Conservation (phyloP, 2,113 vertebrate species). For the Calypte anna region DNA sequence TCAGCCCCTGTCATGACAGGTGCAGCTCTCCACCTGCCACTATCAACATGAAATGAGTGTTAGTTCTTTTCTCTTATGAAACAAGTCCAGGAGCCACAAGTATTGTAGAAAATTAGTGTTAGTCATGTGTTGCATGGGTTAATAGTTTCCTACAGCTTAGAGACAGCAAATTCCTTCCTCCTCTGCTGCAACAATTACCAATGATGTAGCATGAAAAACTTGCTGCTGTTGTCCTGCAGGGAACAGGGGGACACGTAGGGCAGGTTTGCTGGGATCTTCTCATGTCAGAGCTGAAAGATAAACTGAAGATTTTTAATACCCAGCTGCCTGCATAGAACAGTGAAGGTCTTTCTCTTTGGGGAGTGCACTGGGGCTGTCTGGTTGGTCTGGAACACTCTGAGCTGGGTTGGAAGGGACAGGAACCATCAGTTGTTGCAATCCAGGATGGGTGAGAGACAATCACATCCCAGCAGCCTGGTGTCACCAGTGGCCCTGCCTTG, state of each 20-base stretch:
- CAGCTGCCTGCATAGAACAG: not conserved
- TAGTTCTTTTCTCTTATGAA: not conserved
- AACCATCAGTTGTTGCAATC: no score
- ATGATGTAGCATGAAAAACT: not conserved
- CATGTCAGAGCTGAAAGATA: not conserved
- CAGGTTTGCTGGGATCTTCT: not conserved
- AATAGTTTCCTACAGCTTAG: not conserved
- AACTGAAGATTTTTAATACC: not conserved
- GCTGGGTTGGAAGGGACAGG: no score
- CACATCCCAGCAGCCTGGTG: not conserved
- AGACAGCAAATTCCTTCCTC: not conserved
- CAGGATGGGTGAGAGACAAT: not conserved
- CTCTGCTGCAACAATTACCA: not conserved
- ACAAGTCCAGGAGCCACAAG: not conserved
- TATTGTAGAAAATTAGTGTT: not conserved
- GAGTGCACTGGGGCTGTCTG: rapidly evolving
- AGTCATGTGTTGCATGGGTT: not conserved
- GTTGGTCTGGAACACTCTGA: rapidly evolving
- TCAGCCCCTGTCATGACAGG: rapidly evolving
- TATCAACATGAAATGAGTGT: not conserved
- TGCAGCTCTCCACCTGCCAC: not conserved
- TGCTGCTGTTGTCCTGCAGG: not conserved
- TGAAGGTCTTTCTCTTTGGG: not conserved
- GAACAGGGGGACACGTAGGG: not conserved
- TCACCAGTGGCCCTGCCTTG: not conserved